These are phyloP conservation scores for Machaerirhynchus nigripectus DNA, from an alignment of 2,113 vertebrate genomes.

Conservation along the genomic window DNA sequence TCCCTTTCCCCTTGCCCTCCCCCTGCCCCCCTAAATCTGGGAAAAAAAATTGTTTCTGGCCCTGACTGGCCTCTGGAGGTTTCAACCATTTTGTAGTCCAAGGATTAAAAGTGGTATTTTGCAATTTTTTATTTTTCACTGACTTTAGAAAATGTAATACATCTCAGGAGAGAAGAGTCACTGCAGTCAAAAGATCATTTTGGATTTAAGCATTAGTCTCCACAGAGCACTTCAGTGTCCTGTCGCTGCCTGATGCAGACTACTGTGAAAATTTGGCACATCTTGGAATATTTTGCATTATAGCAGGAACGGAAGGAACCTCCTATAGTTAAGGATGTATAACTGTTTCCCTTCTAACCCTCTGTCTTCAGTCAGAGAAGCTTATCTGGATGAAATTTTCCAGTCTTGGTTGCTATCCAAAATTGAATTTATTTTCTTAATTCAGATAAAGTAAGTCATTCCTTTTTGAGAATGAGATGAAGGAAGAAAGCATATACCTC, in stretches of 20 bases:
- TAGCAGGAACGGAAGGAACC: neutral
- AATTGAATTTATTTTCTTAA: conserved; percentile 10
- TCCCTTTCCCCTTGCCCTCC: conserved; percentile 33
- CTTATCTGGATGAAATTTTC: conserved; percentile 19
- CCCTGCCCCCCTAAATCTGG: neutral
- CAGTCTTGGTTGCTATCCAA: conserved; percentile 22
- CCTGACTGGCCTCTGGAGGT: neutral
- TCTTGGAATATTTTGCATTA: conserved; percentile 24
- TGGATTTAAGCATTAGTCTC: neutral
- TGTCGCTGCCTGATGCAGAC: neutral
- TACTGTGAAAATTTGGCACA: conserved; percentile 17
- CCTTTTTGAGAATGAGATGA: neutral
- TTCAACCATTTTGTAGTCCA: conserved; percentile 5
- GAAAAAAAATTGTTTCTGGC: conserved; percentile 50
- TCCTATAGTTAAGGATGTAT: neutral
- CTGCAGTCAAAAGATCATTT: neutral
- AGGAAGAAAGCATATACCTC: neutral
- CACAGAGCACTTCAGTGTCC: neutral
- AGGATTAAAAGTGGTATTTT: conserved; percentile 39
- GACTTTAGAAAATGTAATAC: neutral
- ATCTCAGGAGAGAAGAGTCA: conserved; percentile 37
- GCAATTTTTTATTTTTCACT: conserved; percentile 19
- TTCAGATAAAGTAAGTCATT: neutral
- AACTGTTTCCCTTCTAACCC: conserved; percentile 7
- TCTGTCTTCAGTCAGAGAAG: conserved; percentile 32